Evolutionary conservation across 2,797 vertebrate genomes (phyloP).

Genomic region (Mionectes olivaceus): DNA sequence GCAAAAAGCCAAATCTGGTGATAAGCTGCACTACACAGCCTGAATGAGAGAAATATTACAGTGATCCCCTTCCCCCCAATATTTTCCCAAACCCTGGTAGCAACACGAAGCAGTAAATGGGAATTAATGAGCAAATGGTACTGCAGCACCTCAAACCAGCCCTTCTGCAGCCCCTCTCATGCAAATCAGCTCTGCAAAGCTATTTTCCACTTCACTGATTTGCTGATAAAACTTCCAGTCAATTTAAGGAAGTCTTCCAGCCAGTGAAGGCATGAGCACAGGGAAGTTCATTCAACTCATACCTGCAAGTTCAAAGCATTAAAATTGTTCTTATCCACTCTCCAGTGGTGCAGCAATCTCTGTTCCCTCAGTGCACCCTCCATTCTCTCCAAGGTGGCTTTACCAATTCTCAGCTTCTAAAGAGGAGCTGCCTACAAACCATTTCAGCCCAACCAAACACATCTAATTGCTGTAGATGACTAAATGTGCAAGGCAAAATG

Average conservation of each 20-base stretch:
- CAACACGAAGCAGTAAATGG: background rate
- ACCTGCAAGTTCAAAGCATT: background rate
- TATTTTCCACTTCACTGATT: background rate
- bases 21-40: background rate
- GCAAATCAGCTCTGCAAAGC: background rate
- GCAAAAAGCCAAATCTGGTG: background rate
- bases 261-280: background rate
- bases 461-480: background rate
- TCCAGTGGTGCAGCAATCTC: background rate
- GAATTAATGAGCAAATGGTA: background rate
- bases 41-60: background rate
- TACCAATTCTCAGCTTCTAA: background rate
- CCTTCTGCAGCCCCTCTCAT: background rate
- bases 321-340: background rate
- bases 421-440: background rate
- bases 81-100: background rate
- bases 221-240: background rate
- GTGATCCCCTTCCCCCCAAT: background rate
- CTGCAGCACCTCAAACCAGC: background rate
- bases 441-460: background rate
- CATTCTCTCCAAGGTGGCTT: background rate
- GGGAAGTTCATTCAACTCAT: background rate
- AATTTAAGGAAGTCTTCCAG: background rate
- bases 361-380: background rate
- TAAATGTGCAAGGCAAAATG: background rate